Percentiles rank a stretch among this genome's conserved stretches.
These are phyloP conservation scores for Molossus alvarezi DNA, from an alignment of 2,797 vertebrate genomes.

Conservation along the genomic window DNA sequence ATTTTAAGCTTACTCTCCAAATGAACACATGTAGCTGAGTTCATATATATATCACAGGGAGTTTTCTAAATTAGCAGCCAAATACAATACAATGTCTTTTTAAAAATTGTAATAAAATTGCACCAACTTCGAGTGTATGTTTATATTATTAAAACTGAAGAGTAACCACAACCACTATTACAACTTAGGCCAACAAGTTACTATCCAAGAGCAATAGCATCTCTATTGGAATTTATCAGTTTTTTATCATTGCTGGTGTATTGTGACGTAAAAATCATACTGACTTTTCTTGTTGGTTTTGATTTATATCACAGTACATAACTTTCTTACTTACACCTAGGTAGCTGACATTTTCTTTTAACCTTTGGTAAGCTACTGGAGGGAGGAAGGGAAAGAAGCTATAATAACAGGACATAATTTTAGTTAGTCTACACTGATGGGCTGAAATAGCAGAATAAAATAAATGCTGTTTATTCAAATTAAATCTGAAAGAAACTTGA, in stretches of 20 bases:
- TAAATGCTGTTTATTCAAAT: not conserved
- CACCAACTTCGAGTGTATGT: not conserved
- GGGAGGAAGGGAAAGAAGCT: not conserved
- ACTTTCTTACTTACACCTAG: not conserved
- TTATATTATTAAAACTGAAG: not conserved
- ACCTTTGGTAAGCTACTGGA: not conserved
- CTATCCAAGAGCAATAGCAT: not conserved
- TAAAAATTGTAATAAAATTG: not conserved
- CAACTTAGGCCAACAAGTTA: not conserved
- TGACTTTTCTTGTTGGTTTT: not conserved
- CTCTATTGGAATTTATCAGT: not conserved
- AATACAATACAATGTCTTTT: not conserved
- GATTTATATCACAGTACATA: not conserved
- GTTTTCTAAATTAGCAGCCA: not conserved
- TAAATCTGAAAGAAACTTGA: conserved; percentile 49
- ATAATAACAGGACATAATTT: not conserved
- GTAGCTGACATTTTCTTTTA: not conserved
- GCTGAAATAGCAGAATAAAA: not conserved
- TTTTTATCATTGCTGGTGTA: not conserved
- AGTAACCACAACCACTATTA: not conserved
- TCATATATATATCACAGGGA: not conserved
- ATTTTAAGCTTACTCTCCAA: not conserved
- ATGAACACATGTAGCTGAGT: not conserved
- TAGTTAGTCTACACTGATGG: not conserved
- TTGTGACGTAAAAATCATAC: conserved; percentile 1